Conservation (phyloP, 2,888 invertebrate species). For the Oasisia sp. region DNA sequence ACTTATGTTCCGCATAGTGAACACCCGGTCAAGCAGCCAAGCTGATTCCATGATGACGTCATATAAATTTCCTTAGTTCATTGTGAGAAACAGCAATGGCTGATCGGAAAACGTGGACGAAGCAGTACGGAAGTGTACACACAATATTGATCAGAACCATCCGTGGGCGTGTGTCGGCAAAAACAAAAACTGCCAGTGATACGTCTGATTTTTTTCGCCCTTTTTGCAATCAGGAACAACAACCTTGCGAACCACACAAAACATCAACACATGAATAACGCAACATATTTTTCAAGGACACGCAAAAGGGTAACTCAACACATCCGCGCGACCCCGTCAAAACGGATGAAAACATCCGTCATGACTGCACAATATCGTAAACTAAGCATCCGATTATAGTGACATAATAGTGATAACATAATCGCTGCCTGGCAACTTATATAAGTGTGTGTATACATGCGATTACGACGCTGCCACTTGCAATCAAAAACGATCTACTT, state of each 20-base stretch:
- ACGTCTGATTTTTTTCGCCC: not conserved
- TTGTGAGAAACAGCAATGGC: not conserved
- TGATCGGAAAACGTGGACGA: not conserved
- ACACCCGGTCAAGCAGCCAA: not conserved
- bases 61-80: not conserved
- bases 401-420: not conserved
- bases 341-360: not conserved
- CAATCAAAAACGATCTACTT: not conserved
- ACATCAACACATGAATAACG: not conserved
- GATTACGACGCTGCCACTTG: not conserved
- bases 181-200: not conserved
- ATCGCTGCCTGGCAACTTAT: not conserved
- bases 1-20: not conserved
- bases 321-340: not conserved
- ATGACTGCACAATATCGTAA: not conserved
- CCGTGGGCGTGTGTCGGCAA: not conserved
- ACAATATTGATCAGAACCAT: not conserved
- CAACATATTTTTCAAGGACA: not conserved
- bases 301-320: not conserved
- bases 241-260: not conserved
- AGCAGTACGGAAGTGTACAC: not conserved
- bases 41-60: not conserved
- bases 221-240: not conserved
- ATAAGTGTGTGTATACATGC: not conserved
- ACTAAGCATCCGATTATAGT: constrained; percentile 3